Conservation (phyloP, 1,140 invertebrate species). For the Caerostris extrusa region DNA sequence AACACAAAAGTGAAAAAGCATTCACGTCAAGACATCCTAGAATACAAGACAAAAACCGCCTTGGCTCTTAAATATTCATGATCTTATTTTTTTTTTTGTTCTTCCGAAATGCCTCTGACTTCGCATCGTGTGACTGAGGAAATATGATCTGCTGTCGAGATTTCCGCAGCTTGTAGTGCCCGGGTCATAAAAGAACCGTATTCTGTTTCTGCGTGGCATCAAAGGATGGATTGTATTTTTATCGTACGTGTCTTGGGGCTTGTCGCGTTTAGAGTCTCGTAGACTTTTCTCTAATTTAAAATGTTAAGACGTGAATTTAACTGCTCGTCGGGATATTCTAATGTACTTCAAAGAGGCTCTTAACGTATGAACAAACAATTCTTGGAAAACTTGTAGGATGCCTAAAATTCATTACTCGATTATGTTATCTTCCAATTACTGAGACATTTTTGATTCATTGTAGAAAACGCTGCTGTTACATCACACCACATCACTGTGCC, state of each 20-base stretch:
- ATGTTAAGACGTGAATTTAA: background rate
- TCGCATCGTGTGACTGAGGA: background rate
- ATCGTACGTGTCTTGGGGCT: background rate
- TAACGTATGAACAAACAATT: too few species aligned
- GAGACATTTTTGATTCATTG: too few species aligned
- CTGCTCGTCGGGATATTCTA: background rate
- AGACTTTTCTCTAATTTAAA: background rate
- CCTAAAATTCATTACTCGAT: too few species aligned
- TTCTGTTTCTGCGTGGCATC: background rate
- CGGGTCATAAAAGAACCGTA: background rate
- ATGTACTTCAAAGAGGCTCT: background rate
- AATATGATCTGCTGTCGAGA: background rate
- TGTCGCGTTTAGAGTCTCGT: background rate
- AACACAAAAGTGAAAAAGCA: conserved; percentile 14
- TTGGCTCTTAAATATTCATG: conserved; percentile 20
- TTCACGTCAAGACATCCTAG: background rate
- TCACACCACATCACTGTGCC: too few species aligned
- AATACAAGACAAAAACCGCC: background rate
- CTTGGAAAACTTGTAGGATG: too few species aligned
- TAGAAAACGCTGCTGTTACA: too few species aligned
- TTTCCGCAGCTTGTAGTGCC: background rate
- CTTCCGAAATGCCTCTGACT: background rate
- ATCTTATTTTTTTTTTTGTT: background rate
- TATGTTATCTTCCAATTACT: too few species aligned
- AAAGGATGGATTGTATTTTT: background rate